phyloP scores from a whole-genome alignment of 2,888 invertebrate species.

The Phyto melanocephala region DNA sequence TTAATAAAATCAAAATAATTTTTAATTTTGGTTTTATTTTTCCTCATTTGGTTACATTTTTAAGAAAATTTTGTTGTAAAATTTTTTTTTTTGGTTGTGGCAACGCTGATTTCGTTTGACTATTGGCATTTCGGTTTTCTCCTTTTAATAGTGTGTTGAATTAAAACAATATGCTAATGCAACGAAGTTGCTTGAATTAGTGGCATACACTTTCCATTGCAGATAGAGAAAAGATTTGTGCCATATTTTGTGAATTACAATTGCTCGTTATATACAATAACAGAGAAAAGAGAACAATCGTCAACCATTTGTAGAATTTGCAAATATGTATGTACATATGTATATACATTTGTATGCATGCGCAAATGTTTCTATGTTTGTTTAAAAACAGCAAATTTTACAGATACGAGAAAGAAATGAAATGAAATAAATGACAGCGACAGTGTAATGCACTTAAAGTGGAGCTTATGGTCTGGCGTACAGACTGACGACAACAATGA shows the following conservation, averaged over 20 bases:
- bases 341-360: too few species aligned
- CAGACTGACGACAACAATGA: conserved; percentile 48
- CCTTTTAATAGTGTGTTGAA: background rate
- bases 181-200: too few species aligned
- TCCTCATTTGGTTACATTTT: too few species aligned
- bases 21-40: too few species aligned
- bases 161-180: background rate
- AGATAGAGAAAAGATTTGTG: background rate
- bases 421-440: conserved; percentile 39
- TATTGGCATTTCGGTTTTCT: conserved; percentile 63
- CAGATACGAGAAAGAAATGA: conserved; percentile 7
- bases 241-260: background rate
- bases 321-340: too few species aligned
- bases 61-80: too few species aligned
- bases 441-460: conserved; percentile 63
- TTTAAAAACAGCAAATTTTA: background rate
- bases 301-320: conserved; percentile 10
- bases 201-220: conserved; percentile 4
- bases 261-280: too few species aligned
- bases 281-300: conserved; percentile 12
- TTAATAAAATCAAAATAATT: too few species aligned
- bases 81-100: too few species aligned
- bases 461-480: conserved; percentile 59
- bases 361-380: too few species aligned
- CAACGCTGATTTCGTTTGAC: too few species aligned